phyloP scores from a whole-genome alignment of 1,140 invertebrate genomes.

The Centruroides sculpturatus region DNA sequence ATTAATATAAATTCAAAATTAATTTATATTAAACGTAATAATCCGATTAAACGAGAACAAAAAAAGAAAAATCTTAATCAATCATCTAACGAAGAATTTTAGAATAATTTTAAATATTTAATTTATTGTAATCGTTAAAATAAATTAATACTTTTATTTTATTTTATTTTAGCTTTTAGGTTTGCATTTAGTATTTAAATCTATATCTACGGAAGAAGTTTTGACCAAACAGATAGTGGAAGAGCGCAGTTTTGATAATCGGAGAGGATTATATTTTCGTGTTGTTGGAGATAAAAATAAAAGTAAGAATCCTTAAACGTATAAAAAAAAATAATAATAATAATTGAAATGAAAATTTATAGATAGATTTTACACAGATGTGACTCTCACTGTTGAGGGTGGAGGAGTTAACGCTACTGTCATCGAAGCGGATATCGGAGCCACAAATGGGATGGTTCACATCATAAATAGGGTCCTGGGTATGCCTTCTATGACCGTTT shows the following conservation, averaged over 20 bases:
- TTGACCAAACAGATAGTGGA: conserved; percentile 13
- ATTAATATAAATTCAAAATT: too few relatives aligned
- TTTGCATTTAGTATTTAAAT: conserved; percentile 57
- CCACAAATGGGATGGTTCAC: conserved; percentile 83
- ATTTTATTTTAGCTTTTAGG: conserved; percentile 45
- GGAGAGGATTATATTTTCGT: conserved; percentile 12
- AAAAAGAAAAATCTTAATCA: too few relatives aligned
- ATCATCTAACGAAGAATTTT: too few relatives aligned
- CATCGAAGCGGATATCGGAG: conserved; percentile 73
- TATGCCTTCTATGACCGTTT: conserved; percentile 78
- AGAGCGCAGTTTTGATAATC: conserved; percentile 7
- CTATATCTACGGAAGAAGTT: conserved; percentile 50
- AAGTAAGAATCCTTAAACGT: not conserved
- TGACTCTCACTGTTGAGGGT: conserved; percentile 56
- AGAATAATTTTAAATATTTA: too few relatives aligned
- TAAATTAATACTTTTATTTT: too few relatives aligned
- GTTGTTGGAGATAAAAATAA: conserved; percentile 13
- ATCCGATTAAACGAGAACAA: too few relatives aligned
- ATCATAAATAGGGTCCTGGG: conserved; percentile 91
- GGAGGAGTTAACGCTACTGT: conserved; percentile 83
- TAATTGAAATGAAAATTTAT: too few relatives aligned
- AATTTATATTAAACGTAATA: too few relatives aligned
- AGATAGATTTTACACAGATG: too few relatives aligned
- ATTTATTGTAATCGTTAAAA: too few relatives aligned
- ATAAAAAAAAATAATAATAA: too few relatives aligned